phyloP scores from a whole-genome alignment of 2,888 invertebrate genomes.

The Silvanus unidentatus region DNA sequence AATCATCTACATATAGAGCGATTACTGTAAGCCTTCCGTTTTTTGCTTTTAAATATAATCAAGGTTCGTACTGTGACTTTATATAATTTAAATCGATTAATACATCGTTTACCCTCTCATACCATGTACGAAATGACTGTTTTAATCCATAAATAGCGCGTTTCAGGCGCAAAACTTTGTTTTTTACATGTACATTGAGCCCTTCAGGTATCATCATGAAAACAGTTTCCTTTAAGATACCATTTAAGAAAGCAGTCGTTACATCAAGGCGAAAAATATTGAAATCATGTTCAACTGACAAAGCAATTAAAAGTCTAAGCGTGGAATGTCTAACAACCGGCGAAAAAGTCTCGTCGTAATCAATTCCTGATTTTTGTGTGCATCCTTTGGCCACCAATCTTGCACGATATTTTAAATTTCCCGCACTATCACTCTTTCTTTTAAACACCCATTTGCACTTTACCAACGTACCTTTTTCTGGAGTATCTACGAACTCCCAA shows the following conservation, averaged over 20 bases:
- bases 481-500: slow-evolving; percentile 17
- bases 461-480: too few relatives aligned
- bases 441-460: slow-evolving; percentile 18
- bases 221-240: slow-evolving; percentile 17
- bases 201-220: slow-evolving; percentile 20
- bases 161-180: slow-evolving; percentile 16
- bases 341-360: slow-evolving; percentile 15
- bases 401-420: slow-evolving; percentile 8
- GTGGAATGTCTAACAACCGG: slow-evolving; percentile 20
- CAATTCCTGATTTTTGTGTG: slow-evolving; percentile 9
- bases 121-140: slow-evolving; percentile 8
- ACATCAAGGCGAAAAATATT: slow-evolving; percentile 21
- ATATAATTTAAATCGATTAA: slow-evolving; percentile 15
- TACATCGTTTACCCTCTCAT: slow-evolving; percentile 11
- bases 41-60: slow-evolving; percentile 4
- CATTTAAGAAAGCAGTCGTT: slow-evolving; percentile 24
- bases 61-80: slow-evolving; percentile 16
- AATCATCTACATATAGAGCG: slow-evolving; percentile 14
- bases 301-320: slow-evolving; percentile 22
- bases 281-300: slow-evolving; percentile 19
- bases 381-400: slow-evolving; percentile 17
- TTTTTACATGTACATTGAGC: slow-evolving; percentile 13
- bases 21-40: slow-evolving; percentile 8
- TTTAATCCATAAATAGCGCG: slow-evolving; percentile 16
- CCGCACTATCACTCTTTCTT: slow-evolving; percentile 9